Conservation (phyloP, 92 coral and sea anemone genomes). For the Blastomussa wellsi region DNA sequence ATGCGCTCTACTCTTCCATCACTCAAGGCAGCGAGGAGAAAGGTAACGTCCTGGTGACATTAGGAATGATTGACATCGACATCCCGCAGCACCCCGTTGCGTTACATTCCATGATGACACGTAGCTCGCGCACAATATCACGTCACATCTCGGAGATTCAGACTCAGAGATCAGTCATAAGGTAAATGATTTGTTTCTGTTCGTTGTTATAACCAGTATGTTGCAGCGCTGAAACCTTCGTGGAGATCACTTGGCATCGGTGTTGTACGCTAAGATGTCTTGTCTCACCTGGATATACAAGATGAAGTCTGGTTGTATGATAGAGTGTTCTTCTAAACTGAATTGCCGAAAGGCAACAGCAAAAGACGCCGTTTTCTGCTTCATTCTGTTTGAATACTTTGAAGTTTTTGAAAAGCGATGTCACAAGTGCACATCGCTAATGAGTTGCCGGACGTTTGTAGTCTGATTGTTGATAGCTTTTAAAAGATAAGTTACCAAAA, state of each 20-base stretch:
- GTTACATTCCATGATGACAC: slow-evolving; percentile 99
- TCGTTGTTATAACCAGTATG: background rate
- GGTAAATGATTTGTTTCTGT: slow-evolving; percentile 50
- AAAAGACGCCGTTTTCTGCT: background rate
- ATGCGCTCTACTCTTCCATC: slow-evolving; percentile 86
- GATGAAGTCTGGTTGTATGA: background rate
- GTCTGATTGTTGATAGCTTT: background rate
- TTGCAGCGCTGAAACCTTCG: no score
- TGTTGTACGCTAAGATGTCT: no score
- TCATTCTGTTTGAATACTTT: background rate
- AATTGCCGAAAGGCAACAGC: background rate
- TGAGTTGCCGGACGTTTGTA: background rate
- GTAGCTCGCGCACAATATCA: slow-evolving; percentile 95
- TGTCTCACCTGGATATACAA: no score
- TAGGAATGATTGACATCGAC: slow-evolving; percentile 91
- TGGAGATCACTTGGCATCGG: no score
- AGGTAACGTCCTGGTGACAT: slow-evolving; percentile 79
- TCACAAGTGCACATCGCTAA: background rate
- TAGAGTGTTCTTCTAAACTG: background rate
- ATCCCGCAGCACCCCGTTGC: slow-evolving; percentile 99
- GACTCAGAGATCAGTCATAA: slow-evolving; percentile 89
- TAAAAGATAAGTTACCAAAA: background rate
- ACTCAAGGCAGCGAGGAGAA: slow-evolving; percentile 69
- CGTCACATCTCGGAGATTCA: slow-evolving; percentile 96
- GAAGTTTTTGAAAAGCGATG: background rate